A percentile compares a stretch with the other conserved stretches of the same genome.
phyloP scores from a whole-genome alignment of 23 tunicate species.

The Trididemnum nubilum region DNA sequence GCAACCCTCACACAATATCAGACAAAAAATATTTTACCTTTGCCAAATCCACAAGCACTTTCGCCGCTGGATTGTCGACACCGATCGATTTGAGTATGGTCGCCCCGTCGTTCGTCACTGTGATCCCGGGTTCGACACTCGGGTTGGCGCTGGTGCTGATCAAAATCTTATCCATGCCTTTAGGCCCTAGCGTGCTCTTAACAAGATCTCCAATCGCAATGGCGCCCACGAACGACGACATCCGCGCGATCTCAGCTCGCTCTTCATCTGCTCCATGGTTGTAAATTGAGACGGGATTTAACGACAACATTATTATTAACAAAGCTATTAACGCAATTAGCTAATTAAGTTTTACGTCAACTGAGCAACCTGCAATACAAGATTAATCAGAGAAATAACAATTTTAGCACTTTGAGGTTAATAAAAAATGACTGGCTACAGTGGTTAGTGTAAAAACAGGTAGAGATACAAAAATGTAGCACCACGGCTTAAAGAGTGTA shows the following conservation, averaged over 20 bases:
- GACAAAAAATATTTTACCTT: too few species aligned
- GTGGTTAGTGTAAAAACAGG: too few species aligned
- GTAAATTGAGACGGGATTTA: constrained; percentile 94
- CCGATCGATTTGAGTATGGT: constrained; percentile 93
- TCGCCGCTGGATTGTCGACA: constrained; percentile 99
- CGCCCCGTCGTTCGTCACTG: constrained; percentile 99
- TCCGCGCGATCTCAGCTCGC: constrained; percentile 97
- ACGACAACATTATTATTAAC: constrained; percentile 64
- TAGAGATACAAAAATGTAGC: too few species aligned
- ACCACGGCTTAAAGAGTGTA: too few species aligned
- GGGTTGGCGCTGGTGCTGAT: constrained; percentile 60
- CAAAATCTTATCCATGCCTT: constrained; percentile 99
- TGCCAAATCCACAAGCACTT: constrained; percentile 79
- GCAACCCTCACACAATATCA: too few species aligned
- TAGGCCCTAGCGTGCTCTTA: constrained; percentile 96
- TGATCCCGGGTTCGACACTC: constrained; percentile 70
- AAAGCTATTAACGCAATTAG: too few species aligned
- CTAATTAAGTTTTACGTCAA: too few species aligned
- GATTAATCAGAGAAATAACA: too few species aligned
- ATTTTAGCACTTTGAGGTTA: too few species aligned
- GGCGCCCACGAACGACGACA: constrained; percentile 98
- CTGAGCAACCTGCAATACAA: too few species aligned
- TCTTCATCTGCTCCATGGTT: constrained; percentile 98
- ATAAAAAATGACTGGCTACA: too few species aligned
- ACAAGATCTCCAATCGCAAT: constrained; percentile 99